A percentile compares a stretch with the other conserved stretches of the same genome.
These are phyloP conservation scores for Rhinichthys klamathensis DNA, from an alignment of 2,113 vertebrate species.

Conservation along the genomic window DNA sequence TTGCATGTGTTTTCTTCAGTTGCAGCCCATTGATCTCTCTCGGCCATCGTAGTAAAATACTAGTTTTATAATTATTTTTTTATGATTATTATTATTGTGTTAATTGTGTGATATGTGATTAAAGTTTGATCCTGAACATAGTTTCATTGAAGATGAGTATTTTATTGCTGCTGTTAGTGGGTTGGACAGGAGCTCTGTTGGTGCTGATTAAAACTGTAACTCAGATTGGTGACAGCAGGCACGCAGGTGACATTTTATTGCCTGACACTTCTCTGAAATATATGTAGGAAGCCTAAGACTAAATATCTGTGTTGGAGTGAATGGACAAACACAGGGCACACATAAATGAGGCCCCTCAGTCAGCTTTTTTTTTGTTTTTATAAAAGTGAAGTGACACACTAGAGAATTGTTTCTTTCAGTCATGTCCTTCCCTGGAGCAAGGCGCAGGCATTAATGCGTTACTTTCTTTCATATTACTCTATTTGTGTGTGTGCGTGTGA, in stretches of 20 bases:
- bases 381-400: constrained; percentile 11
- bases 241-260: background rate
- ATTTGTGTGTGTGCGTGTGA: constrained; percentile 1
- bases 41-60: background rate
- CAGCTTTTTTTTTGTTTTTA: background rate
- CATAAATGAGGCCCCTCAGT: background rate
- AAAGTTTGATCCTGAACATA: background rate
- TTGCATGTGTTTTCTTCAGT: too few species aligned
- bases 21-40: too few species aligned
- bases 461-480: constrained; percentile 29
- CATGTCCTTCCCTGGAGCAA: constrained; percentile 31
- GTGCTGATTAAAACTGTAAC: background rate
- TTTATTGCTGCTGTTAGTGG: background rate
- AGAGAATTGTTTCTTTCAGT: background rate
- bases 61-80: background rate
- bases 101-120: background rate
- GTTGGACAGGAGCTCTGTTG: background rate
- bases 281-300: background rate
- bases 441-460: constrained; percentile 1
- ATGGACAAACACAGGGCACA: background rate
- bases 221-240: background rate
- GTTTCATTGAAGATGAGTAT: background rate
- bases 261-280: background rate
- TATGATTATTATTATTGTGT: background rate
- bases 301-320: background rate